Conservation (phyloP, 2,797 vertebrate genomes). For the Nannoperca obscura region DNA sequence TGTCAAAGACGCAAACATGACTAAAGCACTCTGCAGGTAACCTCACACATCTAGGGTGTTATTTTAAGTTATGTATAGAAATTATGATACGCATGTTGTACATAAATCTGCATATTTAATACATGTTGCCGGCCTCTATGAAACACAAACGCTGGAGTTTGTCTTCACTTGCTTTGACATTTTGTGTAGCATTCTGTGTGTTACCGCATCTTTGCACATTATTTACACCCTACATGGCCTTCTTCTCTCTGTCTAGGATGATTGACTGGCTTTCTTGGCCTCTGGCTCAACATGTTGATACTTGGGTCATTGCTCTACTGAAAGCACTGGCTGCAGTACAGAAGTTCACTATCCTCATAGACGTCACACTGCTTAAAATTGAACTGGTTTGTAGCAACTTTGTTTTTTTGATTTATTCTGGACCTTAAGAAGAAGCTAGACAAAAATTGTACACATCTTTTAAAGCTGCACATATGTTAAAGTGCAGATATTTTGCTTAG, state of each 20-base stretch:
- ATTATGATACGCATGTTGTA: neutral
- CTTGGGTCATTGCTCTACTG: constrained; percentile 96
- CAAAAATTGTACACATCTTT: neutral
- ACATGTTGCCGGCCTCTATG: neutral
- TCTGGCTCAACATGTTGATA: constrained; percentile 96
- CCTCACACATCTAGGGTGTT: neutral
- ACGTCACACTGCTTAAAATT: constrained; percentile 98
- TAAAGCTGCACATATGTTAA: constrained; percentile 8
- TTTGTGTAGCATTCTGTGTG: too few relatives aligned
- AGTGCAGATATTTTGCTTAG: neutral
- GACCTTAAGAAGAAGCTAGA: neutral
- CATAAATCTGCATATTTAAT: neutral
- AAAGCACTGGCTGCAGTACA: constrained; percentile 97
- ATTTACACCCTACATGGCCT: neutral
- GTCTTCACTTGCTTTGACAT: neutral
- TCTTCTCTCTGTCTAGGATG: constrained; percentile 83
- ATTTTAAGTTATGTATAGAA: neutral
- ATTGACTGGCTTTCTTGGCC: constrained; percentile 99
- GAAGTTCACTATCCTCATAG: constrained; percentile 99
- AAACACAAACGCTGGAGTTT: neutral
- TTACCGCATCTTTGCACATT: neutral
- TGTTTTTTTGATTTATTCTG: constrained; percentile 16
- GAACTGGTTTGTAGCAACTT: constrained; percentile 89
- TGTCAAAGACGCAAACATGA: constrained; percentile 98
- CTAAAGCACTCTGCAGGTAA: constrained; percentile 97